Percentiles rank a stretch among this genome's conserved stretches.
Conservation (phyloP, 2,113 vertebrate genomes). For the Sphaerodactylus townsendi region DNA sequence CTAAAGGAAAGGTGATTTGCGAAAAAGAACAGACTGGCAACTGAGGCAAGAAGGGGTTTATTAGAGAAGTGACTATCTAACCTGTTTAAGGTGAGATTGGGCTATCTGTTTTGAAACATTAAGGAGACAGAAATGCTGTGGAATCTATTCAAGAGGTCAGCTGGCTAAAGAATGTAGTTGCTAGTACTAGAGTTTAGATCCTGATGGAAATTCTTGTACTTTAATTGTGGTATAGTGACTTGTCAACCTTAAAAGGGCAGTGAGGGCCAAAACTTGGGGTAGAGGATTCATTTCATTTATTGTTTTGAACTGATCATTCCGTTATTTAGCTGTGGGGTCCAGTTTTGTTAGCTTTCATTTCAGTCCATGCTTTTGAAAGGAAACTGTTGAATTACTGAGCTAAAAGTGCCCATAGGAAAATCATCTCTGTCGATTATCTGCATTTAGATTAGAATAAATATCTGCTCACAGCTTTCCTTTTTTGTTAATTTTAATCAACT, state of each 20-base stretch:
- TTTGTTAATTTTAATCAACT: slow-evolving; percentile 38
- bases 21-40: too few relatives aligned
- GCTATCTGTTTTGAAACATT: not conserved
- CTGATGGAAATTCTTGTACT: not conserved
- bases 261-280: not conserved
- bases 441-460: slow-evolving; percentile 19
- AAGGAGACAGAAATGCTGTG: not conserved
- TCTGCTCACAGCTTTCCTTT: slow-evolving; percentile 9
- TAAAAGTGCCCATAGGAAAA: not conserved
- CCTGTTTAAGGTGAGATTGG: too few relatives aligned
- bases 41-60: not conserved
- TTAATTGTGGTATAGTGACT: not conserved
- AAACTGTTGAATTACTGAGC: not conserved
- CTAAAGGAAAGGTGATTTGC: too few relatives aligned
- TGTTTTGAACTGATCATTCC: not conserved
- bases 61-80: not conserved
- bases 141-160: not conserved
- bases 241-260: not conserved
- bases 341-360: not conserved
- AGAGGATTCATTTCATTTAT: not conserved
- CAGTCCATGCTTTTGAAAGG: not conserved
- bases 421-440: slow-evolving; percentile 37
- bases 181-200: not conserved
- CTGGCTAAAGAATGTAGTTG: not conserved
- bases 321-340: rapidly evolving